A percentile compares a stretch with the other conserved stretches of the same genome.
Conservation (phyloP, 2,888 invertebrate genomes). For the Sepioteuthis lessoniana region DNA sequence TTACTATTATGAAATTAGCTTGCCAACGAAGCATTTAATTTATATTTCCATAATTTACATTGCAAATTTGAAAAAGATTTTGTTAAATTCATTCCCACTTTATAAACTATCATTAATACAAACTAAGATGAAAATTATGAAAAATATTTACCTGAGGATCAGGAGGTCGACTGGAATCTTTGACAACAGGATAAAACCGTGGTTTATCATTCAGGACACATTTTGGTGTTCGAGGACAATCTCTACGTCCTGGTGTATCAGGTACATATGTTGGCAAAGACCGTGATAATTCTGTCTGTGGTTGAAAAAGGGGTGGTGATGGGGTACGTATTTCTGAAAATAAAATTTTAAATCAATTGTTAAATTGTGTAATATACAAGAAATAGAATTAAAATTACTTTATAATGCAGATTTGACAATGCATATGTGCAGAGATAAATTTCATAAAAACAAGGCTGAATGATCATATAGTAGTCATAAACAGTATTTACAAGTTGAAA, state of each 20-base stretch:
- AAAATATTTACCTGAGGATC: constrained; percentile 71
- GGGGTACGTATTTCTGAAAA: neutral
- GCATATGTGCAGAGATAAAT: too few species aligned
- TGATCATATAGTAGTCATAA: too few species aligned
- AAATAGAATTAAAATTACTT: too few species aligned
- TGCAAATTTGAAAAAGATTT: neutral
- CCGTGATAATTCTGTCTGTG: constrained; percentile 65
- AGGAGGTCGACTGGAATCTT: constrained; percentile 79
- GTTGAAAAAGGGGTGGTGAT: constrained; percentile 2
- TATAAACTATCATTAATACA: neutral
- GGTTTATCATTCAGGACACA: constrained; percentile 75
- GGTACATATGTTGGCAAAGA: constrained; percentile 73
- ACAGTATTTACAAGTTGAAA: too few species aligned
- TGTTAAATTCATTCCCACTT: neutral
- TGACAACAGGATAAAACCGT: constrained; percentile 95
- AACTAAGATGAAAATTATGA: neutral
- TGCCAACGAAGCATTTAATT: neutral
- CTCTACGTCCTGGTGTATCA: constrained; percentile 65
- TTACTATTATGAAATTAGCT: neutral
- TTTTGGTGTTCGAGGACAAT: constrained; percentile 69
- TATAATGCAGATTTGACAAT: too few species aligned
- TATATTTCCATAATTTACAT: neutral
- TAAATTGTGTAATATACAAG: too few species aligned
- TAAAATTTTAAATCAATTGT: neutral
- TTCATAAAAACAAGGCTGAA: too few species aligned